Conservation (phyloP, 2,888 invertebrate genomes). For the Apodemia duryi region DNA sequence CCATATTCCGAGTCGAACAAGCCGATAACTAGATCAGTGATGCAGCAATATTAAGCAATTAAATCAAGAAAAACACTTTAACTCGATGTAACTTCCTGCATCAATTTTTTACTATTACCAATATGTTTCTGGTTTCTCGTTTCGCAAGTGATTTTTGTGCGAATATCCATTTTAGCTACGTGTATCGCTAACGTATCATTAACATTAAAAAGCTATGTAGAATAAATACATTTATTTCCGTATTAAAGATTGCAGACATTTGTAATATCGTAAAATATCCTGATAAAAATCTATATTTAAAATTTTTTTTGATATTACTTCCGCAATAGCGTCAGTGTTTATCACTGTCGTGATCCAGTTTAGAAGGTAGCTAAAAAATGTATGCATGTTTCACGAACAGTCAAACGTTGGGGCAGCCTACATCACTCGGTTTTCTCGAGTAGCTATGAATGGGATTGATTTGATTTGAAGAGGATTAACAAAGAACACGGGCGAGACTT, state of each 20-base stretch:
- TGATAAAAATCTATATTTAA: no score
- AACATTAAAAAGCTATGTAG: not conserved
- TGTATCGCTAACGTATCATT: not conserved
- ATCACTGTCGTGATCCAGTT: no score
- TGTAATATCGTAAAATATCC: no score
- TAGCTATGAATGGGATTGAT: no score
- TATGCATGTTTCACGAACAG: no score
- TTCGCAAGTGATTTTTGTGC: constrained; percentile 3
- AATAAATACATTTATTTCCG: not conserved
- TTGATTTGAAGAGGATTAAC: no score
- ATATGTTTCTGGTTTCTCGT: constrained; percentile 6
- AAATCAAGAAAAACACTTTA: not conserved
- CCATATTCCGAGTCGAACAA: not conserved
- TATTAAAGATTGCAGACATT: not conserved
- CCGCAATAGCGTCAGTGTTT: no score
- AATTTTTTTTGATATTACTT: no score
- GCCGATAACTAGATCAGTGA: not conserved
- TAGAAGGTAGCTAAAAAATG: no score
- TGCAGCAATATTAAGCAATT: not conserved
- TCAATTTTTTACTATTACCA: not conserved
- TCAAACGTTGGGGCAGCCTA: no score
- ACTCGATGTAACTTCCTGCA: not conserved
- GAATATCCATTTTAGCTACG: not conserved
- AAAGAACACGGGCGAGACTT: no score
- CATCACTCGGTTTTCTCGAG: no score